phyloP scores from a whole-genome alignment of 2,113 vertebrate genomes.

The Dunckerocampus dactyliophorus region DNA sequence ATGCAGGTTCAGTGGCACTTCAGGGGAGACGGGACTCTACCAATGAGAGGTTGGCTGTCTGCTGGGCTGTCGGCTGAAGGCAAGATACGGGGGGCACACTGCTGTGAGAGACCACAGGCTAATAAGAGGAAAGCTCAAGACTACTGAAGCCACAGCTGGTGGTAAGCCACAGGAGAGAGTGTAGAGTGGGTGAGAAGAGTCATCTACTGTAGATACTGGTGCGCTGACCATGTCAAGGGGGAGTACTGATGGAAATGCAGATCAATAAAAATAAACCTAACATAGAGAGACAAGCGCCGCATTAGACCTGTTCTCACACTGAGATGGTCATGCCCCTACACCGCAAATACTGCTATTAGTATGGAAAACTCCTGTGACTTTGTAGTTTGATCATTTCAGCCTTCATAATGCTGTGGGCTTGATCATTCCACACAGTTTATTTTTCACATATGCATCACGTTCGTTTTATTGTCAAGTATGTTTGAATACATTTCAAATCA shows the following conservation, averaged over 20 bases:
- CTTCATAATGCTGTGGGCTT: too few species aligned
- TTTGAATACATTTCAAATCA: too few species aligned
- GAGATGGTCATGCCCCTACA: background rate
- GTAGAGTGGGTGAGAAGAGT: conserved; percentile 1
- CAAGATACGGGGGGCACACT: conserved; percentile 10
- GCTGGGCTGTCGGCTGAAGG: conserved; percentile 6
- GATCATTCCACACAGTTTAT: too few species aligned
- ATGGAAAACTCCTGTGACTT: background rate
- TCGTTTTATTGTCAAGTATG: too few species aligned
- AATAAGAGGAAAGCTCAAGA: conserved; percentile 19
- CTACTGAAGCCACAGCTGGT: conserved; percentile 15
- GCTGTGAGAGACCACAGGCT: conserved; percentile 23
- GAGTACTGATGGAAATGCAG: background rate
- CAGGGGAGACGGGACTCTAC: conserved; percentile 12
- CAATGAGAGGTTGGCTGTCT: conserved; percentile 3
- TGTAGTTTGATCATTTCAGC: background rate
- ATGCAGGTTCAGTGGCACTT: conserved; percentile 6
- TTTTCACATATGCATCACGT: too few species aligned
- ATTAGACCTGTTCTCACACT: background rate
- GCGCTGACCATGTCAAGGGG: background rate
- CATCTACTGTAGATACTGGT: background rate
- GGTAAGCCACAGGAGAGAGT: conserved; percentile 11
- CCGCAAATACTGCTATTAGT: background rate
- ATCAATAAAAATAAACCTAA: conserved; percentile 10
- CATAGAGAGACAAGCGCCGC: background rate